Percentiles rank a stretch among this genome's conserved stretches.
Evolutionary conservation across 2,888 invertebrate species (phyloP).

Genomic region (Nomada ferruginata): DNA sequence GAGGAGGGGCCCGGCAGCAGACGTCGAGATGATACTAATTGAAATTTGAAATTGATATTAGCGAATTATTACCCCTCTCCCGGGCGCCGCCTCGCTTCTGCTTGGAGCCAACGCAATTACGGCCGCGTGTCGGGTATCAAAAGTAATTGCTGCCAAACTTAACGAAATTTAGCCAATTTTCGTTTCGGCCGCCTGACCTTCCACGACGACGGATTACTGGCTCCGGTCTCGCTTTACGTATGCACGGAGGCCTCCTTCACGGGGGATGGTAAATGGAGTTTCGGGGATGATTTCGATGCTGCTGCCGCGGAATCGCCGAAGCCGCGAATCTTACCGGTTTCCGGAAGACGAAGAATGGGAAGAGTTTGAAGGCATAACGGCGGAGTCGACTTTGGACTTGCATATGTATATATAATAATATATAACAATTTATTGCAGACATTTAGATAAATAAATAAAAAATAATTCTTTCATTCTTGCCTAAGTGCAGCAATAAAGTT

Average conservation of each 20-base stretch:
- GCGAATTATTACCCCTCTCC: constrained; percentile 83
- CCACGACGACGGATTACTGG: constrained; percentile 63
- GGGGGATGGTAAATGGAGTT: constrained; percentile 46
- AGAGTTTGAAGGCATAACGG: background rate
- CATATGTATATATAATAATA: too few species aligned
- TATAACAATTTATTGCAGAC: too few species aligned
- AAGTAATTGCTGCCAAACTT: constrained; percentile 83
- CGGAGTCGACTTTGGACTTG: too few species aligned
- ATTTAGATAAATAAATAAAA: too few species aligned
- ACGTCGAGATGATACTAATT: constrained; percentile 84
- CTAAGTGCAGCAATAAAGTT: too few species aligned
- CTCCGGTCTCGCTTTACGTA: constrained; percentile 57
- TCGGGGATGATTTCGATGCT: constrained; percentile 47
- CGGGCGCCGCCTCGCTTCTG: constrained; percentile 50
- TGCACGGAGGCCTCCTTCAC: constrained; percentile 38
- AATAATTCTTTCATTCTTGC: too few species aligned
- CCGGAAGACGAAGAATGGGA: background rate
- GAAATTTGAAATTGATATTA: constrained; percentile 85
- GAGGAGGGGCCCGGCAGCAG: constrained; percentile 61
- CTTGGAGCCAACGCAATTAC: constrained; percentile 79
- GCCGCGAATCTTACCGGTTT: background rate
- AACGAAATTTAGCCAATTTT: constrained; percentile 80
- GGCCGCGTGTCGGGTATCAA: constrained; percentile 83
- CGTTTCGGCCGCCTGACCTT: constrained; percentile 70
- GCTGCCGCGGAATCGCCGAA: constrained; percentile 24